Percentiles rank a stretch among this genome's conserved stretches.
These are phyloP conservation scores for Hippopotamyrus pictus DNA, from an alignment of 2,797 vertebrate genomes.

Conservation along the genomic window DNA sequence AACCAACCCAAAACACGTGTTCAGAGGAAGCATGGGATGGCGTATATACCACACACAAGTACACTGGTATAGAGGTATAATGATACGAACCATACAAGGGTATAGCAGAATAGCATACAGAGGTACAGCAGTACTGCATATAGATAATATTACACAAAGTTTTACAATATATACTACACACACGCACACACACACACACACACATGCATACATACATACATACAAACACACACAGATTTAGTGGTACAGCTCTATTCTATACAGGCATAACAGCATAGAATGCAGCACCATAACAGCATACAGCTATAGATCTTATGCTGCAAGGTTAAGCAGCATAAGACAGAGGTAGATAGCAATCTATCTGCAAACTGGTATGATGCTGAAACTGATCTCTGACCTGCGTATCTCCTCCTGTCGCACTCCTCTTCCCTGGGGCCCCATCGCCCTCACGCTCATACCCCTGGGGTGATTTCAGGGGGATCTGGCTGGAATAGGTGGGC, in stretches of 20 bases:
- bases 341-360: neutral
- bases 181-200: neutral
- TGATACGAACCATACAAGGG: neutral
- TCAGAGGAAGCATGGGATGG: neutral
- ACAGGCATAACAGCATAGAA: neutral
- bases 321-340: neutral
- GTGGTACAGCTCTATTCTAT: neutral
- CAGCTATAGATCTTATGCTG: neutral
- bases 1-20: neutral
- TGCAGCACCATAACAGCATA: neutral
- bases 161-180: neutral
- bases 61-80: neutral
- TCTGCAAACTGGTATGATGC: neutral
- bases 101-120: neutral
- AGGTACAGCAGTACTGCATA: neutral
- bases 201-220: neutral
- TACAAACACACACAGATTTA: neutral
- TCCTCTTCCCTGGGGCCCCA: constrained; percentile 53
- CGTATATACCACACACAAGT: neutral
- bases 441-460: constrained; percentile 52
- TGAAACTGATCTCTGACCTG: constrained; percentile 68
- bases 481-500: constrained; percentile 61
- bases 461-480: constrained; percentile 65
- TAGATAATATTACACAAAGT: neutral
- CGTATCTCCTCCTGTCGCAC: constrained; percentile 60